phyloP scores from a whole-genome alignment of 2,113 vertebrate genomes.

The Turdus rufiventris region DNA sequence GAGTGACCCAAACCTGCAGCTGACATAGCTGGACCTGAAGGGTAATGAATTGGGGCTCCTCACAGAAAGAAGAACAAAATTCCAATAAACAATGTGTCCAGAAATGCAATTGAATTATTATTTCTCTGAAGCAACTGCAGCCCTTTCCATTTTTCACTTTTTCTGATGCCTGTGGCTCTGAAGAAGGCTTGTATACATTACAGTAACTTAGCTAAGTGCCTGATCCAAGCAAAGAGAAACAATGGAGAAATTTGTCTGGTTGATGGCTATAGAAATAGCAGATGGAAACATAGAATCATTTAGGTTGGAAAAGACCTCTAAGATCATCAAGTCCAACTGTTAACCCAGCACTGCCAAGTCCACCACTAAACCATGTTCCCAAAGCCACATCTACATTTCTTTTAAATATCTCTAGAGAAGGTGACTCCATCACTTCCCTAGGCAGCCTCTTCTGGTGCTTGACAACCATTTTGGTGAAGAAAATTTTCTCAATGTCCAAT shows the following conservation, averaged over 20 bases:
- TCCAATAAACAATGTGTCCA: not conserved
- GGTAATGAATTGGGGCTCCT: not conserved
- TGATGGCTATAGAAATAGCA: not conserved
- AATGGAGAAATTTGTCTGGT: not conserved
- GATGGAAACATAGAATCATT: not conserved
- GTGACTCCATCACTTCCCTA: not conserved
- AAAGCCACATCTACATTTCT: fast-evolving
- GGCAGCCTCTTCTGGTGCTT: not conserved
- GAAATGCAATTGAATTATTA: not conserved
- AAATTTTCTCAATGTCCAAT: not conserved
- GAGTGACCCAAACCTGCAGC: not conserved
- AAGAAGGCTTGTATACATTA: not conserved
- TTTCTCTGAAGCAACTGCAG: not conserved
- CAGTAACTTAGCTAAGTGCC: not conserved
- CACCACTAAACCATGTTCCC: not conserved
- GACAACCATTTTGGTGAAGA: not conserved
- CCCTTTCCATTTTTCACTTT: not conserved
- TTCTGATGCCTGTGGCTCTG: not conserved
- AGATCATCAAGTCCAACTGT: not conserved
- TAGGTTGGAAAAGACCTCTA: not conserved
- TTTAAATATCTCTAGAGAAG: not conserved
- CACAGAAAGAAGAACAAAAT: not conserved
- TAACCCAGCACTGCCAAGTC: not conserved
- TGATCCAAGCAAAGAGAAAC: not conserved
- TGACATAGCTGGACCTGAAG: not conserved